Evolutionary conservation across 2,113 vertebrate species (phyloP).

Genomic region (Podilymbus podiceps): DNA sequence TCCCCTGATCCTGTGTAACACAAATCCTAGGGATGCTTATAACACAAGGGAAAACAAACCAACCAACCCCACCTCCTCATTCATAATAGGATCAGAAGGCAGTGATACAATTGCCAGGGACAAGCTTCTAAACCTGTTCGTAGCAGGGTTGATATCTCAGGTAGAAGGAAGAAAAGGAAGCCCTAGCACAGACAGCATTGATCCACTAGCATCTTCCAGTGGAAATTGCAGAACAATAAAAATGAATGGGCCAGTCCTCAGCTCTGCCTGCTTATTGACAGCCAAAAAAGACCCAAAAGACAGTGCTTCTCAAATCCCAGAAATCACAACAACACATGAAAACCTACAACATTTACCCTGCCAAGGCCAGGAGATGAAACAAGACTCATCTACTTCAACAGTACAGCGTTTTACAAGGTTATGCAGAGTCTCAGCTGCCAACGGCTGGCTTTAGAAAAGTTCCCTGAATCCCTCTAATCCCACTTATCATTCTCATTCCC

Average conservation of each 20-base stretch:
- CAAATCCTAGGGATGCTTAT: neutral
- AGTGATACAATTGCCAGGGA: neutral
- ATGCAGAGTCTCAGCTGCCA: neutral
- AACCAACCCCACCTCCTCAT: neutral
- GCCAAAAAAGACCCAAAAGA: neutral
- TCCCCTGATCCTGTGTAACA: neutral
- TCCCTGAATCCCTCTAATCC: conserved; percentile 12
- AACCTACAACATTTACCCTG: neutral
- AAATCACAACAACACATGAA: neutral
- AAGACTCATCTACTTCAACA: neutral
- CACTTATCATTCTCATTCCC: neutral
- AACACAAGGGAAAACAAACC: neutral
- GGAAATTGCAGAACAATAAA: neutral
- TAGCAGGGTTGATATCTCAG: neutral
- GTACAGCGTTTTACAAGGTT: neutral
- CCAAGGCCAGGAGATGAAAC: neutral
- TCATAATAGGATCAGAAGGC: neutral
- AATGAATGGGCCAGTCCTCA: neutral
- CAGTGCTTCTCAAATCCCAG: neutral
- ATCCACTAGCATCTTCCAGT: neutral
- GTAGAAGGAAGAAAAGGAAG: neutral
- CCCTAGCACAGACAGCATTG: neutral
- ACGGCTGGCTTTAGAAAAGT: neutral
- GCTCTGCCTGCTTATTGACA: neutral
- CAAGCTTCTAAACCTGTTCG: neutral